These are phyloP conservation scores for Megathymus violae DNA, from an alignment of 1,140 invertebrate species.

Conservation along the genomic window DNA sequence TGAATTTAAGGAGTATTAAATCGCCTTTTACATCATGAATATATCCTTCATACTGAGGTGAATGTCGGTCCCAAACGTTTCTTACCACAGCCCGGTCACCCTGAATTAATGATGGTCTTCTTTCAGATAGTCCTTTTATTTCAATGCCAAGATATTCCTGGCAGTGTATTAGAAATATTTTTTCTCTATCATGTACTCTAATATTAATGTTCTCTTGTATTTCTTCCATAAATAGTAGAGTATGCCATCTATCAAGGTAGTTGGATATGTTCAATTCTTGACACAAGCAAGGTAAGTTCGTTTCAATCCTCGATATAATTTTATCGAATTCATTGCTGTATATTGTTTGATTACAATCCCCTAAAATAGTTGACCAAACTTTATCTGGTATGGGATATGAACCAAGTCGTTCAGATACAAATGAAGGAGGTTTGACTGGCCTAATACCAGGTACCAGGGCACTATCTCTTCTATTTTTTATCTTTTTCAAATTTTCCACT, in stretches of 20 bases:
- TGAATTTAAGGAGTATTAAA: slow-evolving; percentile 90
- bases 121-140: slow-evolving; percentile 92
- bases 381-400: slow-evolving; percentile 85
- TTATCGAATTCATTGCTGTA: slow-evolving; percentile 56
- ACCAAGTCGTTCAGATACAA: slow-evolving; percentile 81
- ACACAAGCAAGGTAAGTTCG: slow-evolving; percentile 78
- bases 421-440: slow-evolving; percentile 82
- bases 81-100: slow-evolving; percentile 90
- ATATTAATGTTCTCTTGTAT: slow-evolving; percentile 86
- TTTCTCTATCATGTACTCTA: slow-evolving; percentile 88
- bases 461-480: slow-evolving; percentile 54
- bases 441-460: slow-evolving; percentile 84
- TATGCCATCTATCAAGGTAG: slow-evolving; percentile 87
- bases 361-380: slow-evolving; percentile 81
- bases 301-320: slow-evolving; percentile 66
- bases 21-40: slow-evolving; percentile 89
- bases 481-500: slow-evolving; percentile 52
- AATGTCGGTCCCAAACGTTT: slow-evolving; percentile 69
- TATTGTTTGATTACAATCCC: slow-evolving; percentile 65
- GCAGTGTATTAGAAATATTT: slow-evolving; percentile 85
- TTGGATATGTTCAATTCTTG: slow-evolving; percentile 82
- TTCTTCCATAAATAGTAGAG: slow-evolving; percentile 92
- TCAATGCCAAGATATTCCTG: slow-evolving; percentile 89
- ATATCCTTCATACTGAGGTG: slow-evolving; percentile 88
- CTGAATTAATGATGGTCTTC: slow-evolving; percentile 91